Base-by-base conservation (phyloP, 37 sponge, comb jelly and placozoan species). In the Theonella swinhoei region DNA sequence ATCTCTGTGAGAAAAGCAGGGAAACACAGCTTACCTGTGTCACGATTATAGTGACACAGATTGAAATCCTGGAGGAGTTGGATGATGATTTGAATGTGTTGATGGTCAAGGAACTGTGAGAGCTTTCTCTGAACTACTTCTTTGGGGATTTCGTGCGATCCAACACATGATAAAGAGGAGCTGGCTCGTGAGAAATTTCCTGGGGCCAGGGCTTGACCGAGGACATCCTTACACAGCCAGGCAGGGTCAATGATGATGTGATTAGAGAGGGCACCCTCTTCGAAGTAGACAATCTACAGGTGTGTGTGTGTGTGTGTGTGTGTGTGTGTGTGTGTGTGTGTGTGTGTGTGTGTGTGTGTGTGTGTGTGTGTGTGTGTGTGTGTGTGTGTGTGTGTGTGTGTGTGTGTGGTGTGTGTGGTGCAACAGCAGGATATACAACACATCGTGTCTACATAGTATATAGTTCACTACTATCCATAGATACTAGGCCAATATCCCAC, bases 131-230 rank as follows among this genome's bases (percentile, higher is more conserved):
- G 61, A 11, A 88, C 28, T 19, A 40, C 79, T 33, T 82, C 73
- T 54, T 78, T 74, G 29, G 88, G 47, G 60, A 88, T 85, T 32
- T 76, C 64, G 26, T 70, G 38, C 11, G 87, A 78, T 1, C 85
- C 72, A 61, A 81, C 42, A 0, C 66, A 58, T 0, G 90, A 54
- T 4, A 88, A 40, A 14, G 54, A 47, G 14, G 11, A 7, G 17
- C 32, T 77, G 1, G 86, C 72, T 5, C 38, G 63, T 38, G 86
- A 76, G 64, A 88, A 88, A 17, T 62, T 68, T 29, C 70, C 77
- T 39, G 94, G 90, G 11, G 94, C 94, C 29, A 93, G 76, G 28
- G 83, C 87, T 26, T 88, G 78, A 3, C 94, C 94, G 23, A 93
- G 80, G 20, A 89, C 87, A 42, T 93, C 84, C 11, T 71, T 60